Percentiles rank a stretch among this genome's conserved stretches.
phyloP scores from a whole-genome alignment of 2,888 invertebrate genomes.

The Callinectes sapidus region DNA sequence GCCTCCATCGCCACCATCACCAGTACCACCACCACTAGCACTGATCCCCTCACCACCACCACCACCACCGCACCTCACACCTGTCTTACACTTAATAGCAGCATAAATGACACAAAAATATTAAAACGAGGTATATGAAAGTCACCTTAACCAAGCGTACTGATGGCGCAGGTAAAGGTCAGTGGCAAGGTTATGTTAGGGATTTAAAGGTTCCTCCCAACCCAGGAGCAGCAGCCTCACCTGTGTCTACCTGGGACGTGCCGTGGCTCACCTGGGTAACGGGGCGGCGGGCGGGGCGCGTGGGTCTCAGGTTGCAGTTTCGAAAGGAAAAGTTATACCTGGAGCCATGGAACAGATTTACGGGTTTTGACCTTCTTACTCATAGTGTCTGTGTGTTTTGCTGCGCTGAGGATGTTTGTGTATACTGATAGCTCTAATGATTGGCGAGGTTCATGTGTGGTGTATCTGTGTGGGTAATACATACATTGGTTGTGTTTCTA shows the following conservation, averaged over 20 bases:
- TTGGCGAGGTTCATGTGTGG: background rate
- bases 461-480: background rate
- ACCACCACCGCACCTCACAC: background rate
- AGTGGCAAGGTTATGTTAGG: conserved; percentile 2
- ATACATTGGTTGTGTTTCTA: background rate
- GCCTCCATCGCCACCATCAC: background rate
- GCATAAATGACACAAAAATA: background rate
- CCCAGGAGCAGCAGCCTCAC: background rate
- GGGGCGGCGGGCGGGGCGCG: conserved; percentile 13
- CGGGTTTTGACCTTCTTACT: background rate
- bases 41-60: background rate
- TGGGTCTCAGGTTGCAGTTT: conserved; percentile 27
- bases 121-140: background rate
- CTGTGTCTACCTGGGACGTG: conserved; percentile 4
- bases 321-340: background rate
- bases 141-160: background rate
- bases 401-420: background rate
- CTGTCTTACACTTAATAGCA: background rate
- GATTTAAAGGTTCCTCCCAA: background rate
- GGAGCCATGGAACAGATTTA: background rate
- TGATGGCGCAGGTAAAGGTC: background rate
- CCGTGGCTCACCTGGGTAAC: conserved; percentile 26
- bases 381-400: background rate
- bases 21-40: background rate
- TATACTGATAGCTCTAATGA: background rate